Base-by-base conservation (phyloP, 2,888 invertebrate genomes). In the Drosophila limbata region DNA sequence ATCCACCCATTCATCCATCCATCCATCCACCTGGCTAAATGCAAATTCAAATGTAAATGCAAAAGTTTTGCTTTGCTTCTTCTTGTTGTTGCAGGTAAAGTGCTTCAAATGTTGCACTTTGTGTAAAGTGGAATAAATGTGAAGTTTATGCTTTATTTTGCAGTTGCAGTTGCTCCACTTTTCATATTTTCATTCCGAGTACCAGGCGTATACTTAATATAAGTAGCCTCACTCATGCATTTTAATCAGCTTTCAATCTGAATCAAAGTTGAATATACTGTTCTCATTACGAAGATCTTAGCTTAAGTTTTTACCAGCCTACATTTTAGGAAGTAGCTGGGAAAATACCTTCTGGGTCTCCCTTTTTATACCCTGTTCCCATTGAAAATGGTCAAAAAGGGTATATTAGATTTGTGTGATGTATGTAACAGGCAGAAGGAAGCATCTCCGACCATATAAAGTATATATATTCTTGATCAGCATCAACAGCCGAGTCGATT, bases 51-150 rank as follows among this genome's bases (percentile, higher is more conserved):
- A 53, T 55, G 50, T 19, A 65, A 65, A 53, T 44, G 64, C 25
- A 25, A 37, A 40, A 31, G 37, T 25, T 53, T 31, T 53, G 5
- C 28, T 25, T 25, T 25, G 21, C 21, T 2, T 21, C 21, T 25
- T 4, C 25, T 6, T 31, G 17, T 55, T 37, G 44, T 37, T 53
- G 52, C 59, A 42, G 9, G 59, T 72, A 56, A 44, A 73, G 77
- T 73, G 77, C 44, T 69, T 61, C 37, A 72, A 75, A 77, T 76
- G 75, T 76, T 56, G 62, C 75, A 75, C 72, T 75, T 72, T 60
- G 50, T 50, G 56, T 50, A 39, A 42, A 44, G 53, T 63, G 48
- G 44, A 68, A 71, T 72, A 48, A 45, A 48, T 44, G 45, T 50
- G 13, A 53, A 76, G 71, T 68, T 75, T 72, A 50, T 66, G 44